Base-by-base conservation (phyloP, 2,888 invertebrate species). In the Euspilapteryx auroguttella region DNA sequence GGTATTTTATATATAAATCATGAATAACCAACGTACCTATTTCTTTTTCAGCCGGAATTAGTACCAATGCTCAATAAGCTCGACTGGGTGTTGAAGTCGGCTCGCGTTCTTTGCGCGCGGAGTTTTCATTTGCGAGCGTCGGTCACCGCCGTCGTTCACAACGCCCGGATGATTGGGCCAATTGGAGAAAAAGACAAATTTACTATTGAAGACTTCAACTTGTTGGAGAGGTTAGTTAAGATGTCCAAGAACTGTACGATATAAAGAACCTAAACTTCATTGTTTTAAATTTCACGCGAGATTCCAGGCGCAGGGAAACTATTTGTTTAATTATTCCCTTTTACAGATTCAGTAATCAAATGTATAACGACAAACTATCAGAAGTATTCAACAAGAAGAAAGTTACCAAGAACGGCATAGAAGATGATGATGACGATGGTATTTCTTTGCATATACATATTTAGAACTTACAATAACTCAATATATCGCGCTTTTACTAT, bases 121-220 rank as follows among this genome's bases (percentile, higher is more conserved):
- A 85, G 89, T 6, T 57, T 95, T 13, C 82, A 82, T 17, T 61
- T 96, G 35, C 53, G 58, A 0, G 73, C 79, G 9, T 83, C 87
- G 3, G 79, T 80, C 27, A 79, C 85, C 34, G 87, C 87, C 0
- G 69, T 98, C 3, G 75, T 96, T 10, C 86, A 89, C 32, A 98
- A 98, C 71, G 94, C 96, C 8, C 81, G 92, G 35, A 79, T 96
- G 17, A 76, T 94, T 32, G 98, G 96, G 0, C 94, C 96, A 0
- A 68, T 98, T 5, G 68, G 79, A 2, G 62, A 73, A 0, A 68
- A 79, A 12, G 96, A 97, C 52, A 62, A 65, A 12, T 94, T 98
- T 53, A 84, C 85, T 3, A 69, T 81, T 17, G 95, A 96, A 29
- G 98, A 99, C 69, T 95, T 95, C 55, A 79, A 83, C 21, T 73